phyloP scores from a whole-genome alignment of 2,797 vertebrate genomes.

The Sorex maritimensis region DNA sequence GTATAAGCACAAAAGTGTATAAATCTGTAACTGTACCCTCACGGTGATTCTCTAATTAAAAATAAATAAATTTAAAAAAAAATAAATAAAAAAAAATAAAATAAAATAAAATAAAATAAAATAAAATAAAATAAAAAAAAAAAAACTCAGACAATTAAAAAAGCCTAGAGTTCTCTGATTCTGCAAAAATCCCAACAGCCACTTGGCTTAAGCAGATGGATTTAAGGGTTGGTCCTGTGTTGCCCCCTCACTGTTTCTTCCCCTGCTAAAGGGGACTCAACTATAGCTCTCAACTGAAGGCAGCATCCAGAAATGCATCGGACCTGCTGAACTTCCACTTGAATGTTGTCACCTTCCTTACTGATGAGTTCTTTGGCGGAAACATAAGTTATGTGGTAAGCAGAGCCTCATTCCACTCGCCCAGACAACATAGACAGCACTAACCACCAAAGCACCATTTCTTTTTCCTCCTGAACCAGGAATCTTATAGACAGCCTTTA shows the following conservation, averaged over 20 bases:
- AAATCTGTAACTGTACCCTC: too few relatives aligned
- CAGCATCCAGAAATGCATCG: slow-evolving; percentile 25
- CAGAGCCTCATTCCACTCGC: not conserved
- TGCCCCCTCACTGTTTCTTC: not conserved
- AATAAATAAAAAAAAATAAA: too few relatives aligned
- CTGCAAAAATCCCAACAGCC: slow-evolving; percentile 50
- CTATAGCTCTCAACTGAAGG: not conserved
- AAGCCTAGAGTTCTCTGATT: slow-evolving; percentile 33
- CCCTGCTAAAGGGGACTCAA: not conserved
- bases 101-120: too few relatives aligned
- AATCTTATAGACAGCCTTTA: not conserved
- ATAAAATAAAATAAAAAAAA: too few relatives aligned
- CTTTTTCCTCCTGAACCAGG: not conserved
- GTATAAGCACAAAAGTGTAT: too few relatives aligned
- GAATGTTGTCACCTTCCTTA: not conserved
- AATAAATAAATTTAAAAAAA: too few relatives aligned
- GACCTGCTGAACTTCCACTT: not conserved
- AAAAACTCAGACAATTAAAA: slow-evolving; percentile 73
- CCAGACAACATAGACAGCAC: not conserved
- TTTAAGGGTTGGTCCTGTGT: not conserved
- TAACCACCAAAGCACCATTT: not conserved
- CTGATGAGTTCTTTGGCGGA: not conserved
- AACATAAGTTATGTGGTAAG: not conserved
- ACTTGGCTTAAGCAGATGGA: not conserved
- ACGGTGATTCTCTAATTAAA: too few relatives aligned